Percentiles rank a stretch among this genome's conserved stretches.
phyloP scores from a whole-genome alignment of 1,140 invertebrate species.

The Zaprionus taronus region DNA sequence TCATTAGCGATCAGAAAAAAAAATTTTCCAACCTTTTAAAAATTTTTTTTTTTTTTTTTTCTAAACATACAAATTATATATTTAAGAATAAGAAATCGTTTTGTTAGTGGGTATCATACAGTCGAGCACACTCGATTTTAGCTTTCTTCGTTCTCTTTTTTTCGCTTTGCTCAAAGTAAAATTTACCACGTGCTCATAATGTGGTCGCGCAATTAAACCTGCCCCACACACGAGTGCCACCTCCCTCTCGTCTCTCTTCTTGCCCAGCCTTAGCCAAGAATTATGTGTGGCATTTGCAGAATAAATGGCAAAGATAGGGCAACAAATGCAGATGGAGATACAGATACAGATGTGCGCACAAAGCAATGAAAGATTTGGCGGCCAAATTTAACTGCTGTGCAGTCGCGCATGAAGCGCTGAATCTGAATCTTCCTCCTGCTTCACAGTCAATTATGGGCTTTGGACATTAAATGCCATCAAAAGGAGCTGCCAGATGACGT shows the following conservation, averaged over 20 bases:
- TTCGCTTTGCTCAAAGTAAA: not conserved
- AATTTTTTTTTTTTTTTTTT: no score
- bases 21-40: no score
- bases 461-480: slow-evolving; percentile 80
- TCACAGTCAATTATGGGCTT: slow-evolving; percentile 73
- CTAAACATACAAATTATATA: no score
- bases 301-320: slow-evolving; percentile 30
- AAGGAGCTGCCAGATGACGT: slow-evolving; percentile 43
- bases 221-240: slow-evolving; percentile 13
- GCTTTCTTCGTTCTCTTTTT: not conserved
- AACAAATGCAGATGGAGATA: slow-evolving; percentile 6
- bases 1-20: no score
- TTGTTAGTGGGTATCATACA: no score
- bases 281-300: slow-evolving; percentile 43
- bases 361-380: slow-evolving; percentile 44
- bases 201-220: slow-evolving; percentile 74
- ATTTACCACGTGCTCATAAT: slow-evolving; percentile 65
- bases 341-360: slow-evolving; percentile 32
- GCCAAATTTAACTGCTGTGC: slow-evolving; percentile 77
- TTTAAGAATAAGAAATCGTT: no score
- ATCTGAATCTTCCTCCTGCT: slow-evolving; percentile 20
- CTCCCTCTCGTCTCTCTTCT: no score
- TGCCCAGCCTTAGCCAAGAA: slow-evolving; percentile 49
- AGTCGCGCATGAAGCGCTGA: slow-evolving; percentile 68
- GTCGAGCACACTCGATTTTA: no score